phyloP scores from a whole-genome alignment of 2,113 vertebrate species.

The Gobio gobio region DNA sequence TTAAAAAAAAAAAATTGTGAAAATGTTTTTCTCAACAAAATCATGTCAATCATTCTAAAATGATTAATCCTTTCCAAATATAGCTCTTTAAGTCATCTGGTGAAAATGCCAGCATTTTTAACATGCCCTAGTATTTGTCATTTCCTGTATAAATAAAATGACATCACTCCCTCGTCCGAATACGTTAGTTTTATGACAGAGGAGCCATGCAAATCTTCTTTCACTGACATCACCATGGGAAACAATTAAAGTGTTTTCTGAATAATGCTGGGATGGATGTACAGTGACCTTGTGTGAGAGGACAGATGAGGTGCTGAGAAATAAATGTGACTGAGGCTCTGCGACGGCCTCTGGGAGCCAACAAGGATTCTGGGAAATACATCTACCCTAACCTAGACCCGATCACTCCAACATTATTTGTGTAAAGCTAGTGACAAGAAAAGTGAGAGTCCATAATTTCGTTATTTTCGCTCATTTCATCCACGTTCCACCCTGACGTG shows the following conservation, averaged over 20 bases:
- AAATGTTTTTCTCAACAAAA: background rate
- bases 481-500: background rate
- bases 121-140: background rate
- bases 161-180: background rate
- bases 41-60: background rate
- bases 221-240: background rate
- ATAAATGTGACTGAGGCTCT: slow-evolving; percentile 6
- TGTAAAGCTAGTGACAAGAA: slow-evolving; percentile 13
- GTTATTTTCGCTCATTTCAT: slow-evolving; percentile 1
- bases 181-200: background rate
- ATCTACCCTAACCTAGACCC: slow-evolving; percentile 2
- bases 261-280: slow-evolving; percentile 9
- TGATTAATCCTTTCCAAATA: background rate
- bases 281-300: slow-evolving; percentile 42
- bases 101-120: background rate
- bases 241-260: background rate
- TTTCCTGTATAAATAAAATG: background rate
- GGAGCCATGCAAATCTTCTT: background rate
- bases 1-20: background rate
- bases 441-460: background rate
- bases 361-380: slow-evolving; percentile 35
- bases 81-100: background rate
- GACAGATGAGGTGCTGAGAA: slow-evolving; percentile 21
- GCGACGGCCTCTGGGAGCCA: slow-evolving; percentile 2
- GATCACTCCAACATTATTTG: background rate